Evolutionary conservation across 2,797 vertebrate species (phyloP).

Genomic region (Muraenolepis orangiensis): DNA sequence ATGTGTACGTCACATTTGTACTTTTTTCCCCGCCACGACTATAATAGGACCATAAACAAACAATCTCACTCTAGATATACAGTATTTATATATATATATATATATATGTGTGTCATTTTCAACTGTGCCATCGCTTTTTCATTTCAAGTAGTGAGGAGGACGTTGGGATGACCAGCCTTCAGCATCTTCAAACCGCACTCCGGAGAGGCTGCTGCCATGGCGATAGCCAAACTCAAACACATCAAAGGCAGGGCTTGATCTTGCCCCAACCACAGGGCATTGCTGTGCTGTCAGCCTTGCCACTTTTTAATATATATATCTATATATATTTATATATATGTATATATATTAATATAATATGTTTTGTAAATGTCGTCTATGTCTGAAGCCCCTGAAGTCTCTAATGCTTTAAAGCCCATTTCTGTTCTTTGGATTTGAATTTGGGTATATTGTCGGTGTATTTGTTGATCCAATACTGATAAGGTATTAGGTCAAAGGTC

Average conservation of each 20-base stretch:
- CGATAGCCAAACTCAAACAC: constrained; percentile 35
- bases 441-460: background rate
- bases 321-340: background rate
- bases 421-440: constrained; percentile 2
- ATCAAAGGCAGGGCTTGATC: constrained; percentile 49
- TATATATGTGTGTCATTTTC: background rate
- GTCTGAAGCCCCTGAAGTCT: background rate
- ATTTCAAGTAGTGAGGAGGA: background rate
- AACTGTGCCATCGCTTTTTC: background rate
- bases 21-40: background rate
- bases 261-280: constrained; percentile 42
- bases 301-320: background rate
- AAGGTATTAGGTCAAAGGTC: background rate
- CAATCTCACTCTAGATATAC: constrained; percentile 1
- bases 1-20: background rate
- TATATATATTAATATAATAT: background rate
- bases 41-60: constrained; percentile 1
- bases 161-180: background rate
- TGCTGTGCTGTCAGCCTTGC: constrained; percentile 5
- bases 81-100: too few species aligned
- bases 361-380: background rate
- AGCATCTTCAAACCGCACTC: background rate
- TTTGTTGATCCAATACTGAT: background rate
- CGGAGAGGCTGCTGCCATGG: background rate
- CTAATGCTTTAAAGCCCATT: background rate